Percentiles rank a stretch among this genome's conserved stretches.
Conservation (phyloP, 2,797 vertebrate genomes). For the Tarsius wallacei region DNA sequence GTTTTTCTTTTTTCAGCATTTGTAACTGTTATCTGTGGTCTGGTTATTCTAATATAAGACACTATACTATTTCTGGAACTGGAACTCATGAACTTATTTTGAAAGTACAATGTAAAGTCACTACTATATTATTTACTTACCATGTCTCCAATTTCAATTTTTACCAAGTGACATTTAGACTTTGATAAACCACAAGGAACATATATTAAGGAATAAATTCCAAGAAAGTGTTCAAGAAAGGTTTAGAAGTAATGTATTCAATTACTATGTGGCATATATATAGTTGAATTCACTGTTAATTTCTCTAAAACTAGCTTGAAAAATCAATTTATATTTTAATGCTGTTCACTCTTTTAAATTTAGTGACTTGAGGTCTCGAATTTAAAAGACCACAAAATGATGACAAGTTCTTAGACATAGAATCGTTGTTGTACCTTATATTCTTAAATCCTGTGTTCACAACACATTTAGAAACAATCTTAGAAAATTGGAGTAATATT, state of each 20-base stretch:
- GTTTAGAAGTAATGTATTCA: not conserved
- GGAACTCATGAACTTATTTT: not conserved
- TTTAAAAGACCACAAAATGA: not conserved
- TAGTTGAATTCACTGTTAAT: conserved; percentile 5
- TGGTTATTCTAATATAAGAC: not conserved
- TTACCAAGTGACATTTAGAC: not conserved
- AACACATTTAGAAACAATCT: not conserved
- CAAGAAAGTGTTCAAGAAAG: not conserved
- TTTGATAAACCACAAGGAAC: not conserved
- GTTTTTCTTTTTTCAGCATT: not conserved
- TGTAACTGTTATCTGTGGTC: not conserved
- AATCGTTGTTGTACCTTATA: not conserved
- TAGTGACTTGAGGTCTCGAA: not conserved
- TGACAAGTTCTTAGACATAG: not conserved
- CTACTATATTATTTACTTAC: not conserved
- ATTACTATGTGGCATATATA: not conserved
- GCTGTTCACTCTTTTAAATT: not conserved
- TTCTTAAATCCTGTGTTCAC: not conserved
- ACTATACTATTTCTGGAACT: not conserved
- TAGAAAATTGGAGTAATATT: not conserved
- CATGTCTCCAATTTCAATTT: conserved; percentile 4
- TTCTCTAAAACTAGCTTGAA: not conserved
- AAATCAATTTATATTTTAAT: not conserved
- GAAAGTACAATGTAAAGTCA: not conserved
- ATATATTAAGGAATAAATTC: not conserved